These are phyloP conservation scores for Vanessa cardui DNA, from an alignment of 2,888 invertebrate species.

Conservation along the genomic window DNA sequence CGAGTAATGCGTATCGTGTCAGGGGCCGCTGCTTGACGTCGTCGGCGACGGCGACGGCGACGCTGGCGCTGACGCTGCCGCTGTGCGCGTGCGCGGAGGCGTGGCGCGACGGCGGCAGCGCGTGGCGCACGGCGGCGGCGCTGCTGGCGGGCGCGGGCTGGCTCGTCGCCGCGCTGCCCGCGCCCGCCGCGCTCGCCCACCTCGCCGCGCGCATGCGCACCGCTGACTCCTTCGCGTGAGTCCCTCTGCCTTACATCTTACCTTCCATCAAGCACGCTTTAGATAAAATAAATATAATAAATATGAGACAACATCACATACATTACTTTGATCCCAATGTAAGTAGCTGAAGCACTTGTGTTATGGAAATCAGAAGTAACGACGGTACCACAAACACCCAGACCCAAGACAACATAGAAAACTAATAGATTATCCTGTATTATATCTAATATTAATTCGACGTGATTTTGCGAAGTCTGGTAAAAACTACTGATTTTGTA, in stretches of 20 bases:
- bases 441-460: no score
- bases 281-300: no score
- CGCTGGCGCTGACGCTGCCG: slow-evolving; percentile 93
- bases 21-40: slow-evolving; percentile 98
- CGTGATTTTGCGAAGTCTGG: no score
- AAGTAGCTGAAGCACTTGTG: no score
- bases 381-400: no score
- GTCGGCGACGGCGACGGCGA: slow-evolving; percentile 92
- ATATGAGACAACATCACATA: no score
- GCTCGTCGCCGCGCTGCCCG: slow-evolving; percentile 67
- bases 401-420: no score
- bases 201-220: slow-evolving; percentile 49
- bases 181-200: slow-evolving; percentile 47
- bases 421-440: no score
- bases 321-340: no score
- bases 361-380: no score
- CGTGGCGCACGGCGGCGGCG: slow-evolving; percentile 41
- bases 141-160: slow-evolving; percentile 58
- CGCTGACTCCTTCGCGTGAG: slow-evolving; percentile 65
- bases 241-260: slow-evolving; percentile 26
- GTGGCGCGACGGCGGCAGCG: slow-evolving; percentile 52
- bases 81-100: slow-evolving; percentile 92
- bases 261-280: no score
- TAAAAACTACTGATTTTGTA: no score
- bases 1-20: slow-evolving; percentile 63